Evolutionary conservation across 1,140 invertebrate species (phyloP).

Genomic region (Nasonia longicornis): DNA sequence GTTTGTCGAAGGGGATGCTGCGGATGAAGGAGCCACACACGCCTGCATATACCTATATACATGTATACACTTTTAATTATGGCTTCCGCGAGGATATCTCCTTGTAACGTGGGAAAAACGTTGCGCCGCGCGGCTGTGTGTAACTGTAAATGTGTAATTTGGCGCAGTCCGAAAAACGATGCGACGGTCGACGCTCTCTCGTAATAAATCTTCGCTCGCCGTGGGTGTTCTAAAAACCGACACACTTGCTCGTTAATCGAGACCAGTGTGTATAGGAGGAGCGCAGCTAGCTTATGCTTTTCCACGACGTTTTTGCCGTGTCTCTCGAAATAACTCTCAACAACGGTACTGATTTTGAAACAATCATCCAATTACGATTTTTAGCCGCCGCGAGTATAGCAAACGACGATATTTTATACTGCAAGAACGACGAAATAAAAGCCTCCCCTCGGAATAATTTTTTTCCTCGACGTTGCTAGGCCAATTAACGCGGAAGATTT

Average conservation of each 20-base stretch:
- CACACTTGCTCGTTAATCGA: conserved; percentile 1
- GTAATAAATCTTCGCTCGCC: too few species aligned
- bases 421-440: neutral
- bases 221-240: neutral
- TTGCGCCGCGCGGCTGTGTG: neutral
- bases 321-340: neutral
- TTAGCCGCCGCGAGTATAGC: neutral
- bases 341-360: neutral
- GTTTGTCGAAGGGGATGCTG: too few species aligned
- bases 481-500: conserved; percentile 1
- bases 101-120: neutral
- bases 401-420: too few species aligned
- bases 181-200: too few species aligned
- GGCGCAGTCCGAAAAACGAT: neutral
- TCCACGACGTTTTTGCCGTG: neutral
- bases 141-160: neutral
- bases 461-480: neutral
- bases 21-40: too few species aligned
- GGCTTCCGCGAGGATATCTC: neutral
- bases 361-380: neutral
- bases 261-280: too few species aligned
- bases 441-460: neutral
- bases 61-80: neutral
- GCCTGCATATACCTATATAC: neutral
- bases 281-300: neutral